A percentile compares a stretch with the other conserved stretches of the same genome.
These are phyloP conservation scores for Heliconius eleuchia DNA, from an alignment of 1,140 invertebrate species.

Conservation along the genomic window DNA sequence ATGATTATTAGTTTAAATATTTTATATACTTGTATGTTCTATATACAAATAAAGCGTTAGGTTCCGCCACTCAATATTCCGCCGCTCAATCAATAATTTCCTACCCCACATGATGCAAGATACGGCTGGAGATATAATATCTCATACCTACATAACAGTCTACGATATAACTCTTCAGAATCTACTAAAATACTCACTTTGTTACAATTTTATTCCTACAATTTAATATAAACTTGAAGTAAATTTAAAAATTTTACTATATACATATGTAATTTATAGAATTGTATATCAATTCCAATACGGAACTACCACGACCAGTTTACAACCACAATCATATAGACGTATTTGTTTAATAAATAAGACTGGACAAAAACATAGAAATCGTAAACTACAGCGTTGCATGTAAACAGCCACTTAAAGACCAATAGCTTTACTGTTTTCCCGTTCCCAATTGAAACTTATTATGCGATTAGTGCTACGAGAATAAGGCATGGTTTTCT, in stretches of 20 bases:
- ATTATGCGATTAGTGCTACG: slow-evolving; percentile 5
- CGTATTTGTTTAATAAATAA: slow-evolving; percentile 26
- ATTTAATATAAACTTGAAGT: too few relatives aligned
- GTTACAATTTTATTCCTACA: too few relatives aligned
- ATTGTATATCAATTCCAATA: not conserved
- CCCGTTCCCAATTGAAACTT: slow-evolving; percentile 27
- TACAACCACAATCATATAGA: not conserved
- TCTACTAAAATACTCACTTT: too few relatives aligned
- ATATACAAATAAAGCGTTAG: too few relatives aligned
- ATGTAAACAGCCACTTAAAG: slow-evolving; percentile 34
- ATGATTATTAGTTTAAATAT: too few relatives aligned
- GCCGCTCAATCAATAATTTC: too few relatives aligned
- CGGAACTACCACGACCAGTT: not conserved
- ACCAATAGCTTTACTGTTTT: slow-evolving; percentile 34
- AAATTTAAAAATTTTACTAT: not conserved
- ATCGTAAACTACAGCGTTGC: slow-evolving; percentile 33
- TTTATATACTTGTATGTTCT: too few relatives aligned
- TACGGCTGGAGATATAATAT: too few relatives aligned
- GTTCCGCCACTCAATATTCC: too few relatives aligned
- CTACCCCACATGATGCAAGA: too few relatives aligned
- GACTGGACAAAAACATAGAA: slow-evolving; percentile 22
- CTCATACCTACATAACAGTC: too few relatives aligned
- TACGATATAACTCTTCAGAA: too few relatives aligned
- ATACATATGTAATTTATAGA: not conserved
- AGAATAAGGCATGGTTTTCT: slow-evolving; percentile 19